phyloP scores from a whole-genome alignment of 2,888 invertebrate species.

The Noctua comes region DNA sequence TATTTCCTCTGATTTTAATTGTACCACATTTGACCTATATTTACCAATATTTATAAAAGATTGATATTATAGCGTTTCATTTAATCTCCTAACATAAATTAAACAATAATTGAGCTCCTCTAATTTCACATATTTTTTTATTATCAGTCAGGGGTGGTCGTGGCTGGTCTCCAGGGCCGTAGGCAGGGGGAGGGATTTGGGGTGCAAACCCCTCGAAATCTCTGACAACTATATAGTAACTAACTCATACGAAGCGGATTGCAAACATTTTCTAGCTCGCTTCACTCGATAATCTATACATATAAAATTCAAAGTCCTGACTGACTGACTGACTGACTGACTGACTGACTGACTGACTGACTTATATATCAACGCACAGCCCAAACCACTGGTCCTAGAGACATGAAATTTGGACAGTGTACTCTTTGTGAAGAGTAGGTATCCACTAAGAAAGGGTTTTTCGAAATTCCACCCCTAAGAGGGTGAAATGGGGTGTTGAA shows the following conservation, averaged over 20 bases:
- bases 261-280: background rate
- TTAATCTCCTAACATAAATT: constrained; percentile 60
- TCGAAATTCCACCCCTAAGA: no score
- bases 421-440: no score
- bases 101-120: background rate
- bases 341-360: no score
- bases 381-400: no score
- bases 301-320: no score
- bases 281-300: background rate
- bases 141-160: background rate
- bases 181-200: background rate
- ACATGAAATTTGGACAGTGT: no score
- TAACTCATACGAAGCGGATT: background rate
- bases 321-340: no score
- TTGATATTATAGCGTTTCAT: constrained; percentile 86
- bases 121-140: background rate
- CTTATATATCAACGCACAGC: no score
- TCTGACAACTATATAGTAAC: background rate
- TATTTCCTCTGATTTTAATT: constrained; percentile 90
- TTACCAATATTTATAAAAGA: constrained; percentile 90
- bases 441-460: no score
- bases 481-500: no score
- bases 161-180: background rate
- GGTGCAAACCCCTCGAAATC: background rate
- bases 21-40: constrained; percentile 90